Conservation (phyloP, 1,140 invertebrate genomes). For the Leptinotarsa texana region DNA sequence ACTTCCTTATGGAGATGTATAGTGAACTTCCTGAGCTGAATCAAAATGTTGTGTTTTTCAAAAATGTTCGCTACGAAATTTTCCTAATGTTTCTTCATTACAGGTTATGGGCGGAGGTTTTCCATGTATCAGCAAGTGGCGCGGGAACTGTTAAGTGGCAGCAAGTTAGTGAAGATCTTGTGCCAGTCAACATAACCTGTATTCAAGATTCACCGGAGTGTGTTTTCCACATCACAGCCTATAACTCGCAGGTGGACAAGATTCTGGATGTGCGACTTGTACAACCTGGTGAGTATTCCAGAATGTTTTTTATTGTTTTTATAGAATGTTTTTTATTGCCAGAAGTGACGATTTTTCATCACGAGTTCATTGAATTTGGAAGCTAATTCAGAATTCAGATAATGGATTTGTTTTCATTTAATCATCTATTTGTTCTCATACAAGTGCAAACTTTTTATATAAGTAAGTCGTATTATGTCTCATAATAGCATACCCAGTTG, state of each 20-base stretch:
- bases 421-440: too few species aligned
- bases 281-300: slow-evolving; percentile 78
- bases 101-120: slow-evolving; percentile 97
- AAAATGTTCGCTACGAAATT: neutral
- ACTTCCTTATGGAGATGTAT: too few species aligned
- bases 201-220: slow-evolving; percentile 95
- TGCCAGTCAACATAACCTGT: slow-evolving; percentile 96
- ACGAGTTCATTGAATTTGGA: too few species aligned
- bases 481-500: too few species aligned
- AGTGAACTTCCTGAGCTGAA: too few species aligned
- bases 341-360: too few species aligned
- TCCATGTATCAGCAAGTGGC: slow-evolving; percentile 89
- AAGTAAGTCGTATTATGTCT: too few species aligned
- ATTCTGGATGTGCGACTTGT: slow-evolving; percentile 95
- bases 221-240: slow-evolving; percentile 96
- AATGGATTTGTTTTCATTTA: too few species aligned
- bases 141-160: slow-evolving; percentile 93
- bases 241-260: slow-evolving; percentile 98
- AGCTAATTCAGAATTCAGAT: too few species aligned
- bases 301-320: neutral
- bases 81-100: slow-evolving; percentile 32
- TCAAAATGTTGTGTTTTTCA: too few species aligned
- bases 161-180: slow-evolving; percentile 95
- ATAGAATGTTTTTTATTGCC: too few species aligned
- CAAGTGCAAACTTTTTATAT: too few species aligned